Evolutionary conservation across 2,797 vertebrate species (phyloP).

Genomic region (Etheostoma nigrum): DNA sequence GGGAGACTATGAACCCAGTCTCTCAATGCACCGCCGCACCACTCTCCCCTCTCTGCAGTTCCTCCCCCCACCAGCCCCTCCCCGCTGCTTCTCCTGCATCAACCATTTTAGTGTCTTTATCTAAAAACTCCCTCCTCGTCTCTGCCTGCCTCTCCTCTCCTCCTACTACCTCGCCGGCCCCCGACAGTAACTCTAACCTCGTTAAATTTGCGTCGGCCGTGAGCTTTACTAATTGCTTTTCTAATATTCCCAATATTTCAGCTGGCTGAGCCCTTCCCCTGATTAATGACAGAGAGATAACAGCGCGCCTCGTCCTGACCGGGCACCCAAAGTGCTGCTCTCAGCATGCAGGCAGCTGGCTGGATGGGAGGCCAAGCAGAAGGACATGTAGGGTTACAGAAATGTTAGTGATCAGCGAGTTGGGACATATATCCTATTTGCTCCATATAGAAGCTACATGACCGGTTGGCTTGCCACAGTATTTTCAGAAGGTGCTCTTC

Average conservation of each 20-base stretch:
- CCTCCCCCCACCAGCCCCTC: conserved; percentile 12
- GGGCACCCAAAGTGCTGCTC: conserved; percentile 64
- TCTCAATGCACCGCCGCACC: conserved; percentile 47
- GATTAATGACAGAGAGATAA: conserved; percentile 74
- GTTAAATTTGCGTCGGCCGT: conserved; percentile 63
- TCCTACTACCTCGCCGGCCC: conserved; percentile 17
- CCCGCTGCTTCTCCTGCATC: conserved; percentile 29
- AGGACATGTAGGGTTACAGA: conserved; percentile 55
- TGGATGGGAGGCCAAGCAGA: conserved; percentile 42
- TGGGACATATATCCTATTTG: conserved; percentile 35
- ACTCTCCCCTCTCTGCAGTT: conserved; percentile 14
- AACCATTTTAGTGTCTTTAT: conserved; percentile 58
- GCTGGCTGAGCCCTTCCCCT: conserved; percentile 53
- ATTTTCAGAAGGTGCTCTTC: conserved; percentile 2
- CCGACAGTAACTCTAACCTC: conserved; percentile 65
- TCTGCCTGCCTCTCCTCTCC: conserved; percentile 12
- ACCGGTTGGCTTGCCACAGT: accelerated
- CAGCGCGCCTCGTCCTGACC: conserved; percentile 45
- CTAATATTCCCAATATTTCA: conserved; percentile 82
- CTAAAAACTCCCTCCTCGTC: conserved; percentile 45
- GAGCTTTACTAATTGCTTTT: conserved; percentile 78
- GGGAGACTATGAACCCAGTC: conserved; percentile 58
- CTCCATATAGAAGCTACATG: background rate
- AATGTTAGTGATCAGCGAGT: conserved; percentile 48
- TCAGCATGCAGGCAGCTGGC: conserved; percentile 68